These are phyloP conservation scores for Noctua comes DNA, from an alignment of 2,888 invertebrate species.

Conservation along the genomic window DNA sequence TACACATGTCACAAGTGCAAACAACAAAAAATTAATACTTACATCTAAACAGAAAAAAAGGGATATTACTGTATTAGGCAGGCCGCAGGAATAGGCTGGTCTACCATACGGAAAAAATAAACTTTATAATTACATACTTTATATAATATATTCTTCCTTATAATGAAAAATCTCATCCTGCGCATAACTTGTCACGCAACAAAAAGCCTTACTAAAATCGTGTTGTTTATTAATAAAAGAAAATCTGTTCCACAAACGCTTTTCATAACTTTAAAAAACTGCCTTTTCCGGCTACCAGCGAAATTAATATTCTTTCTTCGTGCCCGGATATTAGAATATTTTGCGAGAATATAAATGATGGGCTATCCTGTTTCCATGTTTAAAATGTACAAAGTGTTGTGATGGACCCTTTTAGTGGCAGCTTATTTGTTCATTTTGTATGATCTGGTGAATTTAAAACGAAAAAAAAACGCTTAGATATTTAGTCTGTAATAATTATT, in stretches of 20 bases:
- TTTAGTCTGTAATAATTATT: neutral
- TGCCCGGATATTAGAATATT: slow-evolving; percentile 45
- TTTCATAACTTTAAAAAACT: slow-evolving; percentile 12
- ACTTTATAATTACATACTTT: neutral
- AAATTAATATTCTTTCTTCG: slow-evolving; percentile 56
- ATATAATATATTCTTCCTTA: neutral
- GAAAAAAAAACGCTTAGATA: neutral
- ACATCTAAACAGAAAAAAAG: too few relatives aligned
- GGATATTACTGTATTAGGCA: too few relatives aligned
- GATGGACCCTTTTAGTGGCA: slow-evolving; percentile 6
- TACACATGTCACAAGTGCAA: too few relatives aligned
- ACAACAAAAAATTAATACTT: too few relatives aligned
- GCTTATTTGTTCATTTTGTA: slow-evolving; percentile 20
- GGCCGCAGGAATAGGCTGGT: too few relatives aligned
- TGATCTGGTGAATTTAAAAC: neutral
- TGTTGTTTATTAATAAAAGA: neutral
- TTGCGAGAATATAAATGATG: slow-evolving; percentile 45
- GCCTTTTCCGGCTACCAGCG: neutral
- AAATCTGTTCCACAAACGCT: slow-evolving; percentile 5
- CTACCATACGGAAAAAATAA: neutral
- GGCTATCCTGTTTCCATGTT: slow-evolving; percentile 23
- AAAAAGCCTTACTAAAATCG: neutral
- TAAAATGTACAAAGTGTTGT: slow-evolving; percentile 38
- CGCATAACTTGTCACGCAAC: neutral
- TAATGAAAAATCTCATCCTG: neutral